Evolutionary conservation across 2,113 vertebrate species (phyloP), one percentile per base, ranked within the genome.

Genomic region (Brienomyrus brachyistius): DNA sequence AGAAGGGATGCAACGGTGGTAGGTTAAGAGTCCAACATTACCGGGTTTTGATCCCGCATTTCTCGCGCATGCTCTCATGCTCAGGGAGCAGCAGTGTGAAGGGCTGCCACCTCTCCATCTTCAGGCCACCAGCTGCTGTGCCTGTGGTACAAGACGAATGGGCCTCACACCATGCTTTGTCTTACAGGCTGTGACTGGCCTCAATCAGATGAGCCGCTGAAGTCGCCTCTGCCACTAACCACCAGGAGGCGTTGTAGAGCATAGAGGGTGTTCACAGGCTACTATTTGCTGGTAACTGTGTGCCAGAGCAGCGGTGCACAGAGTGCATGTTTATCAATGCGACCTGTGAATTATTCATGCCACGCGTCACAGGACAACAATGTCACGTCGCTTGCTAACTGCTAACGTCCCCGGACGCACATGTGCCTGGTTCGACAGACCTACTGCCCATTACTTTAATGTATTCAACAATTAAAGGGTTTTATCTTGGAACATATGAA

Each of bases 391-490:
- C 51, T 92, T 92, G 92, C 94, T 96, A 97, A 96, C 94, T 91
- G 91, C 90, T 94, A 48, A 43, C 82, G 19, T 48, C 82, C 8
- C 21, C 21, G 1, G 21, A 93, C 83, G 94, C 96, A 96, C 95
- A 95, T 92, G 88, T 95, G 92, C 93, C 93, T 94, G 92, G 91
- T n/a, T 9, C 48, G 23, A 86, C n/a, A 50, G 85, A 87, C 27
- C 85, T 93, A 91, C 91, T 90, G 92, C 92, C 91, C 88, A 91
- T 96, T 97, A 96, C 93, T 95, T 96, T 97, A 96, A 96, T 96
- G 95, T 96, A 97, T 96, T 96, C 95, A 95, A 90, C 93, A 95
- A 97, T 97, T 97, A 96, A 95, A 96, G 92, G 91, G 62, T 94
- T 96, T 96, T 96, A 96, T 96, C 95, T 95, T 91, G 92, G 94